Evolutionary conservation across 2,888 invertebrate species (phyloP).

Genomic region (Microplitis deprimator): DNA sequence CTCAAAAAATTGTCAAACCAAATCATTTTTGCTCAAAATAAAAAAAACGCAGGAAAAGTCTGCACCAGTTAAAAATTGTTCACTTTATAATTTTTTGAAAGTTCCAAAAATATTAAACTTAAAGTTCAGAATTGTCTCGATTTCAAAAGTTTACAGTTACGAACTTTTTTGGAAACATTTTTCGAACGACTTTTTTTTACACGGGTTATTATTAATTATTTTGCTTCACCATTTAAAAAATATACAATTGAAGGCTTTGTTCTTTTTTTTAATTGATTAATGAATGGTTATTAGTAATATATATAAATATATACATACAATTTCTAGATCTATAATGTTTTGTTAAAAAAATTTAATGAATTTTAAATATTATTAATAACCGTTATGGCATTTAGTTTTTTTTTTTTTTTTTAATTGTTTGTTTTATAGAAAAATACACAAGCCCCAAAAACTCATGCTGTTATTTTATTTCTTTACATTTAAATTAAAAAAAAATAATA

Average conservation of each 20-base stretch:
- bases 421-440: slow-evolving; percentile 22
- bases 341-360: not conserved
- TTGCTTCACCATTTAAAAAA: not conserved
- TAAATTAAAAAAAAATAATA: not conserved
- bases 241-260: not conserved
- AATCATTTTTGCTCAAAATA: too few species aligned
- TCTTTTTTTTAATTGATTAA: not conserved
- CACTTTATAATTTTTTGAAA: too few species aligned
- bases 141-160: not conserved
- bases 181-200: too few species aligned
- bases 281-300: not conserved
- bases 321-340: slow-evolving; percentile 11
- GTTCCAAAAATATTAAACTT: too few species aligned
- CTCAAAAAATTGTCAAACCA: too few species aligned
- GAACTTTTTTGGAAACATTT: too few species aligned
- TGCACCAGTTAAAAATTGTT: too few species aligned
- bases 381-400: not conserved
- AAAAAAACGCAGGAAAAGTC: too few species aligned
- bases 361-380: not conserved
- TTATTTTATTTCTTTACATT: not conserved
- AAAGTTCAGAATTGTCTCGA: not conserved
- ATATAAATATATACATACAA: slow-evolving; percentile 24
- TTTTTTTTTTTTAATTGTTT: not conserved
- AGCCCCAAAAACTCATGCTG: not conserved
- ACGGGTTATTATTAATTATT: slow-evolving; percentile 5